Evolutionary conservation across 2,797 vertebrate species (phyloP).

Genomic region (Cynodonichthys magdalenae): DNA sequence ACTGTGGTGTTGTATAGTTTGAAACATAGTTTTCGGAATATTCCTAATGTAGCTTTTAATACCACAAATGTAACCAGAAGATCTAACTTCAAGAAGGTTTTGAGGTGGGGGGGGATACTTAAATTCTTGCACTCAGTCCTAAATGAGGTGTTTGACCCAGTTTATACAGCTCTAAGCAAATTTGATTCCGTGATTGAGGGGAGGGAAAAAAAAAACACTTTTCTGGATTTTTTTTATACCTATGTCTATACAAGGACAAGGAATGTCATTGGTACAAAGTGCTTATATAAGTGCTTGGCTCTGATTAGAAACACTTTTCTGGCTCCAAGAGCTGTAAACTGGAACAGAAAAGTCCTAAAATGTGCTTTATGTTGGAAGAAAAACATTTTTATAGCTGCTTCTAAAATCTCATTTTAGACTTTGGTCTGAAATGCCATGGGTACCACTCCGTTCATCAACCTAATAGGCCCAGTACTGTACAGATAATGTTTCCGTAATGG

Average conservation of each 20-base stretch:
- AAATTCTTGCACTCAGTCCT: neutral
- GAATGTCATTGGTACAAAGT: constrained; percentile 35
- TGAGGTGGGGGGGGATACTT: neutral
- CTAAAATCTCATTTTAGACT: constrained; percentile 38
- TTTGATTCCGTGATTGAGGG: neutral
- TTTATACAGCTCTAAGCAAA: constrained; percentile 2
- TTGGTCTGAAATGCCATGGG: constrained; percentile 44
- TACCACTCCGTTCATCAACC: constrained; percentile 36
- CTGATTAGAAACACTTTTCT: constrained; percentile 7
- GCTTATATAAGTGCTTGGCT: constrained; percentile 9
- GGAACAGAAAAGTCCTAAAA: constrained; percentile 13
- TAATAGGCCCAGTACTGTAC: constrained; percentile 15
- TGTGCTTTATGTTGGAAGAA: constrained; percentile 3
- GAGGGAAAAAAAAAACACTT: constrained; percentile 6
- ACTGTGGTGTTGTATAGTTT: no score
- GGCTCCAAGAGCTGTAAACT: constrained; percentile 3
- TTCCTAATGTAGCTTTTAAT: no score
- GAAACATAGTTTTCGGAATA: no score
- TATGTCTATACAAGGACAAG: constrained; percentile 40
- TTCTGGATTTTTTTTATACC: constrained; percentile 1
- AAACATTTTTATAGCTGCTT: constrained; percentile 19
- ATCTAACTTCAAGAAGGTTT: constrained; percentile 4
- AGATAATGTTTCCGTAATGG: constrained; percentile 51
- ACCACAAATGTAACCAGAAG: neutral
- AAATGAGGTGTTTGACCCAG: neutral